These are phyloP conservation scores for Microcebus ravelobensis DNA, from an alignment of 2,113 vertebrate genomes.

Conservation along the genomic window DNA sequence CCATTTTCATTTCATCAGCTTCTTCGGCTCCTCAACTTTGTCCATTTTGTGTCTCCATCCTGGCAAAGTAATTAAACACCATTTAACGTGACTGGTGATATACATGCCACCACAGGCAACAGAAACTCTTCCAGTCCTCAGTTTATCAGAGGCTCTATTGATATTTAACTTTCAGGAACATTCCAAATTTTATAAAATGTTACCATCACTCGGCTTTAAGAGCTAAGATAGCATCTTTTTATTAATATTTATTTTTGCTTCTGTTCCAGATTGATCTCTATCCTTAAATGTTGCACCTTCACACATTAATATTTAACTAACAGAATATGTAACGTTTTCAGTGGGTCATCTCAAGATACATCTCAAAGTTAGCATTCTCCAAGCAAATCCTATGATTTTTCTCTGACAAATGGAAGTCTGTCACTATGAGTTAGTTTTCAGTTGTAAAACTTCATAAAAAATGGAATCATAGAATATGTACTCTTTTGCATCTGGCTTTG, in stretches of 20 bases:
- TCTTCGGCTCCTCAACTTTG: not conserved
- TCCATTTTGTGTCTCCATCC: not conserved
- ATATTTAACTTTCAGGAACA: not conserved
- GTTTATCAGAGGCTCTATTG: rapidly evolving
- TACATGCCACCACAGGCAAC: rapidly evolving
- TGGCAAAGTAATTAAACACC: rapidly evolving
- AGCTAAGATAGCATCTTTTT: not conserved
- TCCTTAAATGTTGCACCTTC: not conserved
- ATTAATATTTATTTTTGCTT: not conserved
- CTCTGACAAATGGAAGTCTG: not conserved
- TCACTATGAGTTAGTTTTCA: not conserved
- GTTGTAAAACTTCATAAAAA: not conserved
- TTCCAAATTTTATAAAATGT: not conserved
- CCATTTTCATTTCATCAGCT: not conserved
- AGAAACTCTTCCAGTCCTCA: not conserved
- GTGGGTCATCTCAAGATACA: not conserved
- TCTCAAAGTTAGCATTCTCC: not conserved
- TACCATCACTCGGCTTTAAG: not conserved
- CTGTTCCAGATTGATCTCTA: not conserved
- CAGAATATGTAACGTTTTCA: not conserved
- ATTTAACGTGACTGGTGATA: not conserved
- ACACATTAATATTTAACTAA: not conserved
- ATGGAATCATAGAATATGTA: too few relatives aligned
- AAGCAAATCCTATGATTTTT: not conserved
- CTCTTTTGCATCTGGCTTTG: not conserved